These are phyloP conservation scores for Monochamus saltuarius DNA, from an alignment of 1,140 invertebrate species.

Conservation along the genomic window DNA sequence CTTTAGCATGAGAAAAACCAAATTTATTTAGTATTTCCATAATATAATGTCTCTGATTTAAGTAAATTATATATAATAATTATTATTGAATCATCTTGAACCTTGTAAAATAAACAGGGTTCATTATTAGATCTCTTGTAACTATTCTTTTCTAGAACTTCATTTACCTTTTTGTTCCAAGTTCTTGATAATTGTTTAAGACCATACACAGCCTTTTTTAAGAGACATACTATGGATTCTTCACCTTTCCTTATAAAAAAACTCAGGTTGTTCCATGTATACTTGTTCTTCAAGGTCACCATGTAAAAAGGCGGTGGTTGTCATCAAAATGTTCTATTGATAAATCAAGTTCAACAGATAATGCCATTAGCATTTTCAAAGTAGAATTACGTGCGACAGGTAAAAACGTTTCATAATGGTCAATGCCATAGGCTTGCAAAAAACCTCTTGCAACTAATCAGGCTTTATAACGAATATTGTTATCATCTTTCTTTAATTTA, in stretches of 20 bases:
- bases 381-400: too few relatives aligned
- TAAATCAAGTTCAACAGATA: too few relatives aligned
- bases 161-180: too few relatives aligned
- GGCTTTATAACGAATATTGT: too few relatives aligned
- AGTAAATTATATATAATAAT: constrained; percentile 29
- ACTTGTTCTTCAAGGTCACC: constrained; percentile 18
- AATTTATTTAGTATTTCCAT: constrained; percentile 8
- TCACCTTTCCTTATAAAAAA: constrained; percentile 10
- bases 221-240: constrained; percentile 39
- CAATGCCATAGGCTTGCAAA: too few relatives aligned
- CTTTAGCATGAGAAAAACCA: not conserved
- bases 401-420: too few relatives aligned
- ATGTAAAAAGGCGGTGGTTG: constrained; percentile 31
- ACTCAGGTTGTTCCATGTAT: constrained; percentile 35
- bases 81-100: constrained; percentile 28
- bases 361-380: too few relatives aligned
- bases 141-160: too few relatives aligned
- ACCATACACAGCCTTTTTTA: constrained; percentile 47
- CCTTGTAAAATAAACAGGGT: constrained; percentile 45
- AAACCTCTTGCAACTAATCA: too few relatives aligned
- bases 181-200: constrained; percentile 45
- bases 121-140: constrained; percentile 44
- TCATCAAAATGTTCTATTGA: constrained; percentile 37
- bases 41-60: constrained; percentile 16
- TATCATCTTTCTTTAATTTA: too few relatives aligned